Evolutionary conservation across 1,140 invertebrate genomes (phyloP).

Genomic region (Stegodyphus dumicola): DNA sequence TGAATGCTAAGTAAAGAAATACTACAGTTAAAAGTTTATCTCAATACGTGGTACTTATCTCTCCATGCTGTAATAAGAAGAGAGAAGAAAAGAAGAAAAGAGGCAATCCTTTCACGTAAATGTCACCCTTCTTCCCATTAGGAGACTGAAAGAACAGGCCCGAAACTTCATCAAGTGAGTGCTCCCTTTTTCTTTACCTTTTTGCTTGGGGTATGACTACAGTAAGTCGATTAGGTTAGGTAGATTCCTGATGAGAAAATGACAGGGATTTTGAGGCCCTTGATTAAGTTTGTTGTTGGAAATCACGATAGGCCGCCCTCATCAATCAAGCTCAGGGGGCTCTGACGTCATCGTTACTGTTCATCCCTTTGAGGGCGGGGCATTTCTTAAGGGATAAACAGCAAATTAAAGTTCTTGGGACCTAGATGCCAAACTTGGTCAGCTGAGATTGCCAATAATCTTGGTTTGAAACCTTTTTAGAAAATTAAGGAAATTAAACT

Average conservation of each 20-base stretch:
- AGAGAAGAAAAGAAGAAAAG: too few relatives aligned
- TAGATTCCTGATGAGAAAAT: constrained; percentile 32
- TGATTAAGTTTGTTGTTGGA: constrained; percentile 32
- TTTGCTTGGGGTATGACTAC: constrained; percentile 2
- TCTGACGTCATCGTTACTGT: constrained; percentile 16
- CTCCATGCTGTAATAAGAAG: too few relatives aligned
- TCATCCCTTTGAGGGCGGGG: constrained; percentile 19
- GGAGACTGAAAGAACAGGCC: background rate
- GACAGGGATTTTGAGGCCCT: constrained; percentile 31
- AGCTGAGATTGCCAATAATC: too few relatives aligned
- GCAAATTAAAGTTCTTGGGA: background rate
- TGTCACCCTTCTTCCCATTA: background rate
- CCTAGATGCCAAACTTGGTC: too few relatives aligned
- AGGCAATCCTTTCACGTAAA: too few relatives aligned
- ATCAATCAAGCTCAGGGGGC: constrained; percentile 21
- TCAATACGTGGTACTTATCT: too few relatives aligned
- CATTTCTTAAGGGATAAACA: background rate
- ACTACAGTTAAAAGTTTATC: too few relatives aligned
- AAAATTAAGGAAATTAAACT: too few relatives aligned
- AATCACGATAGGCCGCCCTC: constrained; percentile 28
- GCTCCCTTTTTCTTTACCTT: background rate
- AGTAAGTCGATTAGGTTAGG: constrained; percentile 29
- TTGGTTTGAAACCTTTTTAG: too few relatives aligned
- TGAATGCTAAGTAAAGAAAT: too few relatives aligned
- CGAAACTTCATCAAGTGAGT: constrained; percentile 20